Conservation (phyloP, 2,888 invertebrate species). For the Ophion ellenae region DNA sequence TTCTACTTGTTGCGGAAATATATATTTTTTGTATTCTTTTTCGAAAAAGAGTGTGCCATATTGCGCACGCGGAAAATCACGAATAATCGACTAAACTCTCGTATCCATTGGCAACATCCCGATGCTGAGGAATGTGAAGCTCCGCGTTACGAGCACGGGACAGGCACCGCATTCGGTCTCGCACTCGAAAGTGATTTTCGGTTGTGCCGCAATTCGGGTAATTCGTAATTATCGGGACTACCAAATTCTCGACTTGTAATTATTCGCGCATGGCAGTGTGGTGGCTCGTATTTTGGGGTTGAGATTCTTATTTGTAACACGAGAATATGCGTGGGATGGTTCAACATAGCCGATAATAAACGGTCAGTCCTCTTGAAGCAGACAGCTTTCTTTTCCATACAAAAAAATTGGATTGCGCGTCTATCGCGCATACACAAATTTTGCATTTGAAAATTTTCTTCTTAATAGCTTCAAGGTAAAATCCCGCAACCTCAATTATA, state of each 20-base stretch:
- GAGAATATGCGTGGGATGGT: conserved; percentile 4
- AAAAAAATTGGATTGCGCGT: too few relatives aligned
- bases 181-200: conserved; percentile 48
- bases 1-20: neutral
- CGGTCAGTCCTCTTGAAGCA: too few relatives aligned
- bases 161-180: conserved; percentile 41
- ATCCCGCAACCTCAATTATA: too few relatives aligned
- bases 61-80: conserved; percentile 17
- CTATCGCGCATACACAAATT: too few relatives aligned
- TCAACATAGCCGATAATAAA: neutral
- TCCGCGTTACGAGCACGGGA: conserved; percentile 42
- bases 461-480: too few relatives aligned
- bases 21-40: neutral
- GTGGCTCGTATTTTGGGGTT: conserved; percentile 34
- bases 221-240: conserved; percentile 46
- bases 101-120: conserved; percentile 64
- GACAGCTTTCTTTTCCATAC: too few relatives aligned
- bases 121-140: conserved; percentile 44
- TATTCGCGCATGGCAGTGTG: conserved; percentile 21
- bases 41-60: neutral
- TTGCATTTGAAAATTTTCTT: too few relatives aligned
- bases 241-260: conserved; percentile 54
- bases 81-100: conserved; percentile 67
- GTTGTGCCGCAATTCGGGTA: neutral
- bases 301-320: conserved; percentile 38